Percentiles rank a stretch among this genome's conserved stretches.
Evolutionary conservation across 2,797 vertebrate genomes (phyloP).

Genomic region (Protosalanx chinensis): DNA sequence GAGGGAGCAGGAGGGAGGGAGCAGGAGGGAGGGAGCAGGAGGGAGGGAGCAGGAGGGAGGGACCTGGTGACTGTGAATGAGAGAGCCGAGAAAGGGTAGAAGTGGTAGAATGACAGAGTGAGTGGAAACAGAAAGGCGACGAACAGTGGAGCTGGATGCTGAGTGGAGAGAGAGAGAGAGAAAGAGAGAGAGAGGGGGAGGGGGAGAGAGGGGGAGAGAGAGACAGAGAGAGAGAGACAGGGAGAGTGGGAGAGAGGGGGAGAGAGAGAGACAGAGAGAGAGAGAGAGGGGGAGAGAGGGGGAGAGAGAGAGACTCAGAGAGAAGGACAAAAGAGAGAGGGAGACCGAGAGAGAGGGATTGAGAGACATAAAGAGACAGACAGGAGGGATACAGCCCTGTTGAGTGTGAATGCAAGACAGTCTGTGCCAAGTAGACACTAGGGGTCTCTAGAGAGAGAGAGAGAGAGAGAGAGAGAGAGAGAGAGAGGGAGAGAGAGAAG

Average conservation of each 20-base stretch:
- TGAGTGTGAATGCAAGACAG: too few species aligned
- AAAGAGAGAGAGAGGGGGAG: background rate
- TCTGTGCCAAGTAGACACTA: too few species aligned
- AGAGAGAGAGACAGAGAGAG: background rate
- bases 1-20: conserved; percentile 5
- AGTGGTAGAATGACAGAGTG: background rate
- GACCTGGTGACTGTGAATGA: conserved; percentile 1
- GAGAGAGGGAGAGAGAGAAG: too few species aligned
- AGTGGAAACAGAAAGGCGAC: background rate
- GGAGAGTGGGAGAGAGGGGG: too few species aligned
- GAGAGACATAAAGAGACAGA: too few species aligned
- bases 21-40: too few species aligned
- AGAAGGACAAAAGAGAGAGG: background rate
- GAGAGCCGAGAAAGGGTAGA: background rate
- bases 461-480: too few species aligned
- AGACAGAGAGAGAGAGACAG: background rate
- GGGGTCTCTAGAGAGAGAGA: too few species aligned
- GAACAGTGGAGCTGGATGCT: background rate
- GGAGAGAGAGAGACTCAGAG: too few species aligned
- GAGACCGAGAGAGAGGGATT: background rate
- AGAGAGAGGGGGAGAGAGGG: background rate
- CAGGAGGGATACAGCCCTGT: background rate
- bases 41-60: background rate
- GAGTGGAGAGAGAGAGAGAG: background rate
- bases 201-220: background rate